phyloP scores from a whole-genome alignment of 2,113 vertebrate genomes.

The Scortum barcoo region DNA sequence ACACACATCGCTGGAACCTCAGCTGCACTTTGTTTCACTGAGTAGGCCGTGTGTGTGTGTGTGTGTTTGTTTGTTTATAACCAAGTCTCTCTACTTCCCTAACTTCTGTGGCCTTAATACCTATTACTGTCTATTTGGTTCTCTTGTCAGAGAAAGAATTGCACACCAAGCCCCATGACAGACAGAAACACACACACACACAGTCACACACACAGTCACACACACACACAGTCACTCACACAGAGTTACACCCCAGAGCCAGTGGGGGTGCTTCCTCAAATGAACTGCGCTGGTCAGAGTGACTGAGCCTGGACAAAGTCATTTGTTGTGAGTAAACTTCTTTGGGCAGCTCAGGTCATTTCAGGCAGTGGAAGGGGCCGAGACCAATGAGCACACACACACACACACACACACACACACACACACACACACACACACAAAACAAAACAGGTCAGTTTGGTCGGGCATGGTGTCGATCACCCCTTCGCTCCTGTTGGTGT shows the following conservation, averaged over 20 bases:
- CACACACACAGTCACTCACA: slow-evolving; percentile 10
- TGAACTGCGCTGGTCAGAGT: slow-evolving; percentile 61
- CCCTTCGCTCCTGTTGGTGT: slow-evolving; percentile 52
- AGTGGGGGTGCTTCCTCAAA: slow-evolving; percentile 52
- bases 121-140: slow-evolving; percentile 57
- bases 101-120: slow-evolving; percentile 53
- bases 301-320: slow-evolving; percentile 66
- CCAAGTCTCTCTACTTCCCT: slow-evolving; percentile 14
- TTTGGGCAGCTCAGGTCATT: slow-evolving; percentile 63
- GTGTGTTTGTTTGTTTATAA: slow-evolving; percentile 33
- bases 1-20: slow-evolving; percentile 44
- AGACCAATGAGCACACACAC: slow-evolving; percentile 6
- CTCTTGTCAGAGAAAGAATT: slow-evolving; percentile 13
- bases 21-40: slow-evolving; percentile 38
- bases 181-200: neutral
- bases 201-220: neutral
- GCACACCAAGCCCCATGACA: neutral
- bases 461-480: slow-evolving; percentile 53
- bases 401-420: slow-evolving; percentile 10
- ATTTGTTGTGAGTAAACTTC: slow-evolving; percentile 74
- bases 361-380: slow-evolving; percentile 20
- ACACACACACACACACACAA: neutral
- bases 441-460: slow-evolving; percentile 52
- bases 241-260: slow-evolving; percentile 31
- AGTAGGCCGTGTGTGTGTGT: neutral